These are phyloP conservation scores for Nicator chloris DNA, from an alignment of 2,113 vertebrate species.

Conservation along the genomic window DNA sequence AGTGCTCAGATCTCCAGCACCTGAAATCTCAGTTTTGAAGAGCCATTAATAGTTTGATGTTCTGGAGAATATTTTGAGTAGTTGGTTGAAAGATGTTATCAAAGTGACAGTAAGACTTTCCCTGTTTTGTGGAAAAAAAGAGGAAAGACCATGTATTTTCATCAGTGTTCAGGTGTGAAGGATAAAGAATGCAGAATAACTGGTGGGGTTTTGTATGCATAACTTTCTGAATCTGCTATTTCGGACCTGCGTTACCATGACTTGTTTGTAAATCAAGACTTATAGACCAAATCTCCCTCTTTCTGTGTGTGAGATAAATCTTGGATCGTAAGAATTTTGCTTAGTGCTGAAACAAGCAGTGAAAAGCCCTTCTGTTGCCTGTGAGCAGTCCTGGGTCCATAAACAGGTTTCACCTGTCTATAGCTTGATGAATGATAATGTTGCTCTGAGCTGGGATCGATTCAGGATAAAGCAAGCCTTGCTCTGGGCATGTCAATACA, in stretches of 20 bases:
- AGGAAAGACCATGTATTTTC: accelerated
- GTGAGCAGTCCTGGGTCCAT: background rate
- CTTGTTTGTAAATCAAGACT: background rate
- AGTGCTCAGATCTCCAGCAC: background rate
- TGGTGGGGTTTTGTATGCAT: background rate
- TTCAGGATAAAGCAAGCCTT: background rate
- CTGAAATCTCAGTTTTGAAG: background rate
- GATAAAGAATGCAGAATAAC: background rate
- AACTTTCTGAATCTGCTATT: background rate
- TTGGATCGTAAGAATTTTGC: background rate
- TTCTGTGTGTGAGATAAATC: background rate
- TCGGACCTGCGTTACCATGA: background rate
- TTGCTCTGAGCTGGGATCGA: background rate
- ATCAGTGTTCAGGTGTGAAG: background rate
- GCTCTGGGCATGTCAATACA: background rate
- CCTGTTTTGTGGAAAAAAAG: background rate
- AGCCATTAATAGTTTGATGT: background rate
- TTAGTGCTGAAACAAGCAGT: background rate
- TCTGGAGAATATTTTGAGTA: background rate
- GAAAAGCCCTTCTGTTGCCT: background rate
- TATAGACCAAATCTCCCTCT: background rate
- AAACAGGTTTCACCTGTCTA: background rate
- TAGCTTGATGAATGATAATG: background rate
- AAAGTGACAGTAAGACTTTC: background rate
- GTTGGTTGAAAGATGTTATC: background rate